Percentiles rank a stretch among this genome's conserved stretches.
Conservation (phyloP, 1,140 invertebrate species). For the Gerris buenoi region DNA sequence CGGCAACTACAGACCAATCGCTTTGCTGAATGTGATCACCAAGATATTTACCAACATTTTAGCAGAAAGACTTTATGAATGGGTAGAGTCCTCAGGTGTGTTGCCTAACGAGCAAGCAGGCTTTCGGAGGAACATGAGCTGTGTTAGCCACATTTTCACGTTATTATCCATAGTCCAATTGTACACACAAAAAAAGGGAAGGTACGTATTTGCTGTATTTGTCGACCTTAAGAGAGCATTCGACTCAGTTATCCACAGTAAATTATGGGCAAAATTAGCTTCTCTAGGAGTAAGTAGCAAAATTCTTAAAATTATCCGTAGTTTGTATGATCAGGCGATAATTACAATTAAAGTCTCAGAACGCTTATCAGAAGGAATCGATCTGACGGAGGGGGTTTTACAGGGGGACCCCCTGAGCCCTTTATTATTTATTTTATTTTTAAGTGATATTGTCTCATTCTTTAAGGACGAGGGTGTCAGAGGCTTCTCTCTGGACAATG, state of each 20-base stretch:
- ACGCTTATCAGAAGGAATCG: neutral
- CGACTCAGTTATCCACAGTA: neutral
- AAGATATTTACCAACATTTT: neutral
- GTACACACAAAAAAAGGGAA: neutral
- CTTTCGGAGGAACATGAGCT: neutral
- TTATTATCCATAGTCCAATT: neutral
- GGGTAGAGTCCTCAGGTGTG: neutral
- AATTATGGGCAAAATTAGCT: neutral
- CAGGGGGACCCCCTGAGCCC: neutral
- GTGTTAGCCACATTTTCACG: neutral
- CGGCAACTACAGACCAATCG: neutral
- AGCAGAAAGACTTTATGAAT: neutral
- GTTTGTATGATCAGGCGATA: neutral
- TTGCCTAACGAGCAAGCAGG: neutral
- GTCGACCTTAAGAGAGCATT: neutral
- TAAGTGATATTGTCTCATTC: neutral
- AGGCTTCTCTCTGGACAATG: neutral
- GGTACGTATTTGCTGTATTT: neutral
- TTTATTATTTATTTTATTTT: neutral
- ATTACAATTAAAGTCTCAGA: neutral
- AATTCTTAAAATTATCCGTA: neutral
- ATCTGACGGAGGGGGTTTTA: neutral
- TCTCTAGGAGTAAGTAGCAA: neutral
- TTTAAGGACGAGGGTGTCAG: neutral
- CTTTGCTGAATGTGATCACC: neutral